phyloP scores from a whole-genome alignment of 92 coral and sea anemone genomes.

The Desmophyllum pertusum region DNA sequence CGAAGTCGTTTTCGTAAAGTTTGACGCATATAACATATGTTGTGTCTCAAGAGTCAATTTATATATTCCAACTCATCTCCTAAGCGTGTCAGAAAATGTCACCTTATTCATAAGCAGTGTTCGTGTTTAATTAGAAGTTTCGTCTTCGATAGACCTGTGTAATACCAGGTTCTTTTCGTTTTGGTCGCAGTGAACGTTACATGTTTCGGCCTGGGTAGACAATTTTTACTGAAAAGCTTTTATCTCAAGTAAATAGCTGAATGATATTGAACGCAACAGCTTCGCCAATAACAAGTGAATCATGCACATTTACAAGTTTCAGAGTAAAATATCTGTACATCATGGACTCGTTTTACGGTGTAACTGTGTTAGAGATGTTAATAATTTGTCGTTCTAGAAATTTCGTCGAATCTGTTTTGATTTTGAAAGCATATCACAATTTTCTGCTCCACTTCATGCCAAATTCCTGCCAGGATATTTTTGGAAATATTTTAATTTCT shows the following conservation, averaged over 20 bases:
- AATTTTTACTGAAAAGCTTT: background rate
- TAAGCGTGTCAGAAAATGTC: background rate
- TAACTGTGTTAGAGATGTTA: background rate
- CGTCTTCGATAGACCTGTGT: background rate
- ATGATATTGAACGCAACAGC: background rate
- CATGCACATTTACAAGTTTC: background rate
- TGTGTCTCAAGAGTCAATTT: background rate
- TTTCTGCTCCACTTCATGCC: background rate
- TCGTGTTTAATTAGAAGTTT: background rate
- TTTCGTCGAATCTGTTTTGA: background rate
- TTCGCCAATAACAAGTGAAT: background rate
- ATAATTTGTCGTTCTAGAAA: background rate
- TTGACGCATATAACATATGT: background rate
- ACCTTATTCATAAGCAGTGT: background rate
- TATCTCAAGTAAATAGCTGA: background rate
- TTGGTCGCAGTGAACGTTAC: background rate
- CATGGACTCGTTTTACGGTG: background rate
- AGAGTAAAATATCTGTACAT: background rate
- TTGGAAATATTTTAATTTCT: conserved; percentile 5
- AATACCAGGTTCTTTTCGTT: background rate
- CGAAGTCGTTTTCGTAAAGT: background rate
- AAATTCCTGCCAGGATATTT: conserved; percentile 2
- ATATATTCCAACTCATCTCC: background rate
- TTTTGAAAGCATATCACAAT: background rate
- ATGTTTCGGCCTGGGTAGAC: background rate